phyloP scores from a whole-genome alignment of 2,113 vertebrate genomes.

The Carlito syrichta region DNA sequence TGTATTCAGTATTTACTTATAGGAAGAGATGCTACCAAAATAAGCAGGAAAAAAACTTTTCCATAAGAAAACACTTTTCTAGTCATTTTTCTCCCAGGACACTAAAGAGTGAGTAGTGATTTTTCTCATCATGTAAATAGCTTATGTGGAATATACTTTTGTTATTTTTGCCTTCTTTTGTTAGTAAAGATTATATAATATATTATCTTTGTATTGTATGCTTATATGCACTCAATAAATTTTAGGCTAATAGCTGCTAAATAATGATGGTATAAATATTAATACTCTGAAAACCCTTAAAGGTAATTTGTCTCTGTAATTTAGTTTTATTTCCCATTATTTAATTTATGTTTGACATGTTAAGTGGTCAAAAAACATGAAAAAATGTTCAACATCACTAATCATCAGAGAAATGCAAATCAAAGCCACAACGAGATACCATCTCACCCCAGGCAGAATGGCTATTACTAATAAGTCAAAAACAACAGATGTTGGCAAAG shows the following conservation, averaged over 20 bases:
- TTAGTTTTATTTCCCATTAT: not conserved
- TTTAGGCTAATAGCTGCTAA: not conserved
- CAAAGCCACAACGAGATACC: too few species aligned
- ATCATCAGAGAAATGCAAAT: too few species aligned
- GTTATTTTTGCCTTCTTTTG: not conserved
- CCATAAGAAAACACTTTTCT: not conserved
- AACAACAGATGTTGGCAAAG: too few species aligned
- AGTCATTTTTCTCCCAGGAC: not conserved
- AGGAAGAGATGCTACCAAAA: not conserved
- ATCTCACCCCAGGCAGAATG: too few species aligned
- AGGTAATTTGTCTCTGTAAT: not conserved
- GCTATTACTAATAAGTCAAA: too few species aligned
- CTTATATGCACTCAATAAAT: not conserved
- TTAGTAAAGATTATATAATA: not conserved
- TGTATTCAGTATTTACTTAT: not conserved
- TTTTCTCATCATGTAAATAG: not conserved
- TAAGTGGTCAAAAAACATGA: too few species aligned
- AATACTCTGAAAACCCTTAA: not conserved
- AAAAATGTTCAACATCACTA: too few species aligned
- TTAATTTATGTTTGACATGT: not conserved
- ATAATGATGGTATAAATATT: not conserved
- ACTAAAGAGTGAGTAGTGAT: not conserved
- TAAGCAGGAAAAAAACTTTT: not conserved
- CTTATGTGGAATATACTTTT: not conserved
- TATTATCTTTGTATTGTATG: not conserved